Evolutionary conservation across 2,113 vertebrate species (phyloP).

Genomic region (Boulengerochromis microlepis): DNA sequence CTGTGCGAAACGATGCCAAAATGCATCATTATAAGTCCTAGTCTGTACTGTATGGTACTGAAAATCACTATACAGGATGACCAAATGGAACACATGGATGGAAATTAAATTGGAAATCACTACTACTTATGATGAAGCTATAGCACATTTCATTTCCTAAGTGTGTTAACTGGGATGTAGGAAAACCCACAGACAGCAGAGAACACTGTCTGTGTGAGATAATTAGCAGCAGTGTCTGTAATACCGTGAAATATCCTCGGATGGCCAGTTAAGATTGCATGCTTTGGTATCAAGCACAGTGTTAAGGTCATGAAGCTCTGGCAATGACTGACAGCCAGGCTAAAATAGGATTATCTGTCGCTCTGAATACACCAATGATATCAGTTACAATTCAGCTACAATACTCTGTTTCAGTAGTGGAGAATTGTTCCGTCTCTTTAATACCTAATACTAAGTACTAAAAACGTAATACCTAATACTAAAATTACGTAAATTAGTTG

Average conservation of each 20-base stretch:
- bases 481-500: not conserved
- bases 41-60: not conserved
- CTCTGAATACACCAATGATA: not conserved
- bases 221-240: not conserved
- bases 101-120: not conserved
- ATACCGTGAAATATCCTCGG: not conserved
- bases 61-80: not conserved
- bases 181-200: not conserved
- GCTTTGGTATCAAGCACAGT: not conserved
- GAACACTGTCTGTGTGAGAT: not conserved
- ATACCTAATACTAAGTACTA: not conserved
- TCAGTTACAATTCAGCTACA: not conserved
- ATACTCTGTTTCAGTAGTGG: not conserved
- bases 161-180: not conserved
- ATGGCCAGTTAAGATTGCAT: slow-evolving; percentile 6
- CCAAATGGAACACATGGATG: not conserved
- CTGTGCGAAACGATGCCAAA: not conserved
- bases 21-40: not conserved
- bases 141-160: not conserved
- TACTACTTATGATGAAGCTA: not conserved
- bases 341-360: not conserved
- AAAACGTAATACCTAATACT: not conserved
- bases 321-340: not conserved
- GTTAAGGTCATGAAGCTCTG: not conserved
- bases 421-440: not conserved